phyloP scores from a whole-genome alignment of 2,888 invertebrate species.

The Rhagophthalmus giganteus region DNA sequence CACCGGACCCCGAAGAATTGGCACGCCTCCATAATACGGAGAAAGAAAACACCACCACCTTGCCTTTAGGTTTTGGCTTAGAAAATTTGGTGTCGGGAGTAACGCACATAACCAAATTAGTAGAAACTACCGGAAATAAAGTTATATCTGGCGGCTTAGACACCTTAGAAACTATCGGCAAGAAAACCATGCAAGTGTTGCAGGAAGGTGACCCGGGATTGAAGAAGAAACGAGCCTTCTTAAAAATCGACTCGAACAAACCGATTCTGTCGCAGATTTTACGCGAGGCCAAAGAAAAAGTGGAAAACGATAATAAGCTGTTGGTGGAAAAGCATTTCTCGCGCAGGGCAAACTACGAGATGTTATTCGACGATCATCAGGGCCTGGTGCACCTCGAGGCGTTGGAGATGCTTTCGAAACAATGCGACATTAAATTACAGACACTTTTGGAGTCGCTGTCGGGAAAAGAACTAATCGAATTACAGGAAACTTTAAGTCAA shows the following conservation, averaged over 20 bases:
- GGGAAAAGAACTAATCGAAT: slow-evolving; percentile 64
- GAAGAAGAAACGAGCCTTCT: slow-evolving; percentile 73
- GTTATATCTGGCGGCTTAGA: slow-evolving; percentile 81
- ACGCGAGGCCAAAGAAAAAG: slow-evolving; percentile 74
- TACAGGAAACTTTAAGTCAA: slow-evolving; percentile 77
- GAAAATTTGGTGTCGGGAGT: slow-evolving; percentile 69
- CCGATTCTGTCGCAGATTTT: slow-evolving; percentile 67
- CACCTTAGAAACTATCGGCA: slow-evolving; percentile 90
- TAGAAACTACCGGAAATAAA: slow-evolving; percentile 63
- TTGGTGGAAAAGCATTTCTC: slow-evolving; percentile 57
- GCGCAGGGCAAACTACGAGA: slow-evolving; percentile 70
- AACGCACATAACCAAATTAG: slow-evolving; percentile 65
- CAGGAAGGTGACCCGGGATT: slow-evolving; percentile 91
- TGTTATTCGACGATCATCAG: slow-evolving; percentile 85
- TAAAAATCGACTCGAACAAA: slow-evolving; percentile 66
- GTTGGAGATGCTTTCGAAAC: slow-evolving; percentile 84
- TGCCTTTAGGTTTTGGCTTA: slow-evolving; percentile 50
- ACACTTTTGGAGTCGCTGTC: slow-evolving; percentile 62
- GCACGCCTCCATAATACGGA: slow-evolving; percentile 58
- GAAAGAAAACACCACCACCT: not conserved
- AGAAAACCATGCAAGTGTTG: slow-evolving; percentile 91
- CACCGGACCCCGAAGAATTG: slow-evolving; percentile 79
- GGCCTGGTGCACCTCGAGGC: slow-evolving; percentile 89
- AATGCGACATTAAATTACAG: slow-evolving; percentile 74
- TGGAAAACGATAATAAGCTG: slow-evolving; percentile 61